Evolutionary conservation across 2,888 invertebrate species (phyloP).

Genomic region (Malthinus flaveolus): DNA sequence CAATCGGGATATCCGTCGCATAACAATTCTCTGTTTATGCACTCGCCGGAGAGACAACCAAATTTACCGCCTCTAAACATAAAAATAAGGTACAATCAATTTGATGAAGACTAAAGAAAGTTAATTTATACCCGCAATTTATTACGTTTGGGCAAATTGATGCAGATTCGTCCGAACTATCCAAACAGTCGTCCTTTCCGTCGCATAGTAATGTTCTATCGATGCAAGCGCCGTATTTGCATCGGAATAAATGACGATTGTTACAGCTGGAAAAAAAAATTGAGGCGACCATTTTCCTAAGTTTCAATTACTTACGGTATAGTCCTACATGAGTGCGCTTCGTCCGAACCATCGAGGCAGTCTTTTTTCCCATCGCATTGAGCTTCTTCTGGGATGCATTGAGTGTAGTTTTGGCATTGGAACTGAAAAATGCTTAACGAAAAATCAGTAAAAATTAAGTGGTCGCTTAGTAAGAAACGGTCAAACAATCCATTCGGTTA

Average conservation of each 20-base stretch:
- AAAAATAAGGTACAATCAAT: not conserved
- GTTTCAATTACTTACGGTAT: too few relatives aligned
- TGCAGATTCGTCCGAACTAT: slow-evolving; percentile 33
- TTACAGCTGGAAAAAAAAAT: not conserved
- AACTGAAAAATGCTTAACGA: not conserved
- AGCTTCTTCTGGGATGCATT: slow-evolving; percentile 50
- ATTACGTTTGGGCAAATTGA: too few relatives aligned
- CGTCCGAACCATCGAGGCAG: slow-evolving; percentile 55
- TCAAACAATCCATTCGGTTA: too few relatives aligned
- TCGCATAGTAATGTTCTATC: slow-evolving; percentile 52
- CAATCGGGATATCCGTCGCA: slow-evolving; percentile 56
- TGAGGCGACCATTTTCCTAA: too few relatives aligned
- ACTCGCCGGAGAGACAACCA: slow-evolving; percentile 46
- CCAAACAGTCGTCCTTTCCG: slow-evolving; percentile 54
- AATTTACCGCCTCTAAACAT: not conserved
- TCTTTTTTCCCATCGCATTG: slow-evolving; percentile 55
- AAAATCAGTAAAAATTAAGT: too few relatives aligned
- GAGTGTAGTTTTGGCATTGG: slow-evolving; percentile 41
- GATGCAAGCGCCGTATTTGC: slow-evolving; percentile 53
- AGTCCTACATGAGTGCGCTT: slow-evolving; percentile 39
- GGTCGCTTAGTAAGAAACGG: too few relatives aligned
- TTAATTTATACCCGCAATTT: not conserved
- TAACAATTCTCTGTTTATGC: slow-evolving; percentile 47
- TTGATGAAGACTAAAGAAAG: not conserved
- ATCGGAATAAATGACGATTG: slow-evolving; percentile 34